Percentiles rank a stretch among this genome's conserved stretches.
Conservation (phyloP, 2,888 invertebrate species). For the Portevinia maculata region DNA sequence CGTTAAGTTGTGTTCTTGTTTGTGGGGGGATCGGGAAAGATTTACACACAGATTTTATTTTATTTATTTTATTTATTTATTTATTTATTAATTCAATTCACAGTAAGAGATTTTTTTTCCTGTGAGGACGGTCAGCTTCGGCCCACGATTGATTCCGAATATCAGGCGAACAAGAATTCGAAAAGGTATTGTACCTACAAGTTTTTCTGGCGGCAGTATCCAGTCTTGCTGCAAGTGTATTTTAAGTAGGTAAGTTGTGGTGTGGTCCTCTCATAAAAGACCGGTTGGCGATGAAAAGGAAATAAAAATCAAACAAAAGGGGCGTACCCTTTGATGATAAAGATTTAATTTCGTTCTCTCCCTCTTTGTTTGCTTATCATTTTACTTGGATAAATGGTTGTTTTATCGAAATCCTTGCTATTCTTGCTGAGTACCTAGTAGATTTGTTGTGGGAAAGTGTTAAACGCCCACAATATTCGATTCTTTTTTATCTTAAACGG, state of each 20-base stretch:
- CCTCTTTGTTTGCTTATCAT: conserved; percentile 30
- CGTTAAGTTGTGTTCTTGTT: not conserved
- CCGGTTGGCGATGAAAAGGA: conserved; percentile 46
- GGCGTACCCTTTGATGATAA: conserved; percentile 50
- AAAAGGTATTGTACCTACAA: conserved; percentile 43
- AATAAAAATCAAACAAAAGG: conserved; percentile 17
- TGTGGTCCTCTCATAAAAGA: conserved; percentile 33
- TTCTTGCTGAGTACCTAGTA: conserved; percentile 59
- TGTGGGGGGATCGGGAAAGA: not conserved
- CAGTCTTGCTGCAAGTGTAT: conserved; percentile 2
- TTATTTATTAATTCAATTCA: too few species aligned
- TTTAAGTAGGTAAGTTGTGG: conserved; percentile 9
- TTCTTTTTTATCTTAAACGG: conserved; percentile 63
- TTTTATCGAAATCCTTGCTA: conserved; percentile 49
- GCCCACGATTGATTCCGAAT: conserved; percentile 82
- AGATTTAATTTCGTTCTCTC: conserved; percentile 18
- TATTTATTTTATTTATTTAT: conserved; percentile 7
- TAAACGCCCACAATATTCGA: conserved; percentile 80
- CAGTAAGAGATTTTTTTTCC: too few species aligned
- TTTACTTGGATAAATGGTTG: conserved; percentile 54
- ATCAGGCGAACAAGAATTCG: conserved; percentile 80
- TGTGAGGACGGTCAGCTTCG: conserved; percentile 80
- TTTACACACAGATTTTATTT: conserved; percentile 3
- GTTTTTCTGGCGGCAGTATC: conserved; percentile 14
- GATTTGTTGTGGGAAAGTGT: conserved; percentile 80